Evolutionary conservation across 1,140 invertebrate species (phyloP).

Genomic region (Choristoneura fumiferana): DNA sequence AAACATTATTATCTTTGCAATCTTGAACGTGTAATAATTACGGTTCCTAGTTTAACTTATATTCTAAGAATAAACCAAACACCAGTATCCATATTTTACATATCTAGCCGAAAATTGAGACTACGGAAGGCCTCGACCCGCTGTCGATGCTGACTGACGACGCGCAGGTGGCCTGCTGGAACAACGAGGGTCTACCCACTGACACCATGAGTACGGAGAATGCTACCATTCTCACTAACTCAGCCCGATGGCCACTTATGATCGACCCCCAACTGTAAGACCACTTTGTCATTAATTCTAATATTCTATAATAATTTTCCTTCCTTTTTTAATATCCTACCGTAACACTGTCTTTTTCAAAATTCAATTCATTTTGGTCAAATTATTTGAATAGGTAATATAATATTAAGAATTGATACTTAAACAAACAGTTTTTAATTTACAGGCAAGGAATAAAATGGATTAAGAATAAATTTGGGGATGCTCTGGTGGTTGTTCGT

Average conservation of each 20-base stretch:
- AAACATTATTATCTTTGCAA: no score
- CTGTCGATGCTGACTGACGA: conserved; percentile 93
- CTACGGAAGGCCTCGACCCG: conserved; percentile 88
- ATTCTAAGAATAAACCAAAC: no score
- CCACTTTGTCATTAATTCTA: conserved; percentile 29
- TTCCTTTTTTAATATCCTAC: no score
- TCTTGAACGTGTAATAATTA: no score
- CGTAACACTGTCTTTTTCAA: no score
- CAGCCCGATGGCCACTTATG: conserved; percentile 95
- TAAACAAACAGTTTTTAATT: no score
- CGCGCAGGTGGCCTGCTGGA: conserved; percentile 94
- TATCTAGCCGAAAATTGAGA: conserved; percentile 89
- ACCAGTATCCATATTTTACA: no score
- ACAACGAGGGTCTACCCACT: conserved; percentile 94
- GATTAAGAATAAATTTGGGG: conserved; percentile 92
- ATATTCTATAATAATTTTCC: no score
- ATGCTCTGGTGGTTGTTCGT: conserved; percentile 85
- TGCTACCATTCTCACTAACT: conserved; percentile 94
- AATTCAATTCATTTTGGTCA: no score
- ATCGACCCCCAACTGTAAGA: conserved; percentile 92
- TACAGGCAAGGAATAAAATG: conserved; percentile 94
- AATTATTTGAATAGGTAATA: no score
- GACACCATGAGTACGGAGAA: conserved; percentile 97
- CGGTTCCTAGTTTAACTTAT: no score
- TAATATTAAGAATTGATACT: no score